Evolutionary conservation across 2,888 invertebrate species (phyloP), one percentile per base, ranked within the genome.

Genomic region (Meteorus colon): DNA sequence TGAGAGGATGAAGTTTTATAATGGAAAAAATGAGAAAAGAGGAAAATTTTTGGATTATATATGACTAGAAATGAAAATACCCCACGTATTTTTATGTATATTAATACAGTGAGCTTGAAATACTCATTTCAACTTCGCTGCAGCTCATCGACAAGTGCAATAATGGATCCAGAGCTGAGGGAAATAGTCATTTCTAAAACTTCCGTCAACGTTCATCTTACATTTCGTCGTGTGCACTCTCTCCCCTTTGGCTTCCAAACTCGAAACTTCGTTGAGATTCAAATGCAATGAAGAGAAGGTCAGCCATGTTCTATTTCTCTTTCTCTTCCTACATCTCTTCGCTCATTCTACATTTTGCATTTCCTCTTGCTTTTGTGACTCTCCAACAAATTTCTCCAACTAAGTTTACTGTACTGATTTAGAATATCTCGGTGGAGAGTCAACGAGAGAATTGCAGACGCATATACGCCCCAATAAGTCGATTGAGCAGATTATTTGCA

Each of bases 211-310:
- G 31, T 34, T 34, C 29, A 16, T 63, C 34, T 31, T n/a, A n/a
- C 48, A 48, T 48, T 14, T 2, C 31, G 63, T 34, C 63, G 12
- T 16, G 63, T 63, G 63, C 63, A 63, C 34, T 63, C 31, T 27
- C 34, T 27, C 34, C 31, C 31, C 29, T 14, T 63, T 31, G 31
- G 63, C 63, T 63, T n/a, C 29, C 2, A 41, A 27, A n/a, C 63
- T 60, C 24, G n/a, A 63, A 63, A 63, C 34, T 63, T 63, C 63
- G 16, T 63, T 29, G 14, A 63, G 63, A 63, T 63, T 63, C 63
- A 34, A 63, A 63, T 27, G 63, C 63, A 63, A 63, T 48, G 48
- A 48, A 63, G 63, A 63, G 63, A 34, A 63, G 63, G 63, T 63
- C 63, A 62, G 62, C 45, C 45, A n/a, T n/a, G 48, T n/a, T 48